phyloP scores from a whole-genome alignment of 2,888 invertebrate species.

The Sycophila texana region DNA sequence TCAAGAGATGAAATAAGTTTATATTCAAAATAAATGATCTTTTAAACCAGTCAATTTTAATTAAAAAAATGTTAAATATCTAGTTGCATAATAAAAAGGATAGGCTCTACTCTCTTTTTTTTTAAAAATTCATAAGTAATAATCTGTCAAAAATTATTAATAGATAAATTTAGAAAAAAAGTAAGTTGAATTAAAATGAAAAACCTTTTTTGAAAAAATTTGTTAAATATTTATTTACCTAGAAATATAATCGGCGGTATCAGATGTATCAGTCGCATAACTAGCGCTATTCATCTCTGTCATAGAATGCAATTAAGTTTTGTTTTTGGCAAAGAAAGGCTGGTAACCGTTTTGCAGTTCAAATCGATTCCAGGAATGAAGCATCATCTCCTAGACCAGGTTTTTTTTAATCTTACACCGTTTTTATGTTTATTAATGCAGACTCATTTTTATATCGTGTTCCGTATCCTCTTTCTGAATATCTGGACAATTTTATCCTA shows the following conservation, averaged over 20 bases:
- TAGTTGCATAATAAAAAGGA: no score
- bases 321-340: constrained; percentile 33
- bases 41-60: no score
- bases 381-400: not conserved
- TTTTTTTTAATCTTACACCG: constrained; percentile 29
- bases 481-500: constrained; percentile 53
- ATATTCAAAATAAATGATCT: no score
- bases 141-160: no score
- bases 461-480: constrained; percentile 47
- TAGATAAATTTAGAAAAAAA: no score
- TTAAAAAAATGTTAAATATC: no score
- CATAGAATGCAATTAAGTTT: constrained; percentile 41
- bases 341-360: constrained; percentile 26
- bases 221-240: constrained; percentile 8
- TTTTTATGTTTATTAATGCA: constrained; percentile 48
- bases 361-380: constrained; percentile 45
- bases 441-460: constrained; percentile 48
- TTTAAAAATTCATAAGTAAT: no score
- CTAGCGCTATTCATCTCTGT: constrained; percentile 46
- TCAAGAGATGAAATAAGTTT: no score
- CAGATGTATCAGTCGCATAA: constrained; percentile 26
- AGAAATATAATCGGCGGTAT: constrained; percentile 23
- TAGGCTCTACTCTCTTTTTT: no score
- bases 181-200: no score
- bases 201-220: no score